Percentiles rank a stretch among this genome's conserved stretches.
Evolutionary conservation across 1,140 invertebrate genomes (phyloP).

Genomic region (Drosophila seguyi): DNA sequence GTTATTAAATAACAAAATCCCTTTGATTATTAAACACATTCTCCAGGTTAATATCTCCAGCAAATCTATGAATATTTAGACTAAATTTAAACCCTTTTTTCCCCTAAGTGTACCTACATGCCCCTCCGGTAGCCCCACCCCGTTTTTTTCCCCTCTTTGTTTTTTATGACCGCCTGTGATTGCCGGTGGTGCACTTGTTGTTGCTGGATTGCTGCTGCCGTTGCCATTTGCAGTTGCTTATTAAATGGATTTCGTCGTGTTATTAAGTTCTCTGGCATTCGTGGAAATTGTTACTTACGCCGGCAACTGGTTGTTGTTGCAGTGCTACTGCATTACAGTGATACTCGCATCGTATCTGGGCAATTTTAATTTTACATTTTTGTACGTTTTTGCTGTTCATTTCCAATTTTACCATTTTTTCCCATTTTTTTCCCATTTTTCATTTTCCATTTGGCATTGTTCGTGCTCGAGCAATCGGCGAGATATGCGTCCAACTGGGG

Average conservation of each 20-base stretch:
- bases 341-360: conserved; percentile 50
- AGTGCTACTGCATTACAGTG: conserved; percentile 65
- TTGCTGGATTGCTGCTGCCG: conserved; percentile 49
- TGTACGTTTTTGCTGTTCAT: conserved; percentile 13
- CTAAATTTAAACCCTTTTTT: neutral
- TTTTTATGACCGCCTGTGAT: conserved; percentile 27
- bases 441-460: conserved; percentile 57
- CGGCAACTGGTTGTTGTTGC: conserved; percentile 44
- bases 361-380: conserved; percentile 32
- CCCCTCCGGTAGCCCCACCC: conserved; percentile 1
- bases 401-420: neutral
- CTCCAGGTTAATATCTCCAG: neutral
- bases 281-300: conserved; percentile 74
- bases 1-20: neutral
- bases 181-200: conserved; percentile 51
- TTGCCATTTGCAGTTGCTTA: conserved; percentile 78
- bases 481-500: conserved; percentile 32
- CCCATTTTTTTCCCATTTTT: neutral
- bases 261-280: conserved; percentile 76
- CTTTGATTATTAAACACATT: neutral
- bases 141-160: neutral
- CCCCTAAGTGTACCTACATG: neutral
- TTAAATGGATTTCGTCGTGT: conserved; percentile 78
- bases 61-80: neutral
- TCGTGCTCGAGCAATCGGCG: conserved; percentile 34